These are phyloP conservation scores for Drosophila rubida DNA, from an alignment of 2,888 invertebrate species.

Conservation along the genomic window DNA sequence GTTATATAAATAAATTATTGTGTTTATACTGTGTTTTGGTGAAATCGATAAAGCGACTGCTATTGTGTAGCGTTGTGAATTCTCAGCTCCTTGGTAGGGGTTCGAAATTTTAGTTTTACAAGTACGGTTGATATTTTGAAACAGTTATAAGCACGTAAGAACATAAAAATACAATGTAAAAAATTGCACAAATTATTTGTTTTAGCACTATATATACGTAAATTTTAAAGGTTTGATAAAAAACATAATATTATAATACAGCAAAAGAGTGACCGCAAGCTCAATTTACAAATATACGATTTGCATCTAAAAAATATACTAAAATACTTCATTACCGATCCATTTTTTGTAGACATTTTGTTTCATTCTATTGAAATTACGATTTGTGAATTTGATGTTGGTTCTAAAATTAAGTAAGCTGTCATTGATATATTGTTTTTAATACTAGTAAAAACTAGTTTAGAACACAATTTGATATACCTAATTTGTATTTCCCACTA, in stretches of 20 bases:
- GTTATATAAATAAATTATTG: constrained; percentile 33
- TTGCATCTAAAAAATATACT: background rate
- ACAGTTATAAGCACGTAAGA: constrained; percentile 31
- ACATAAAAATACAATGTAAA: constrained; percentile 26
- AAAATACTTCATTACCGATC: background rate
- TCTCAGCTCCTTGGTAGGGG: constrained; percentile 30
- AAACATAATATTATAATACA: constrained; percentile 52
- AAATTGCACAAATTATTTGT: constrained; percentile 26
- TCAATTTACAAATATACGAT: background rate
- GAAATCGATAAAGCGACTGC: constrained; percentile 40
- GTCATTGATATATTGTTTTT: no score
- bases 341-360: background rate
- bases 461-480: background rate
- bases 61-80: constrained; percentile 34
- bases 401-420: no score
- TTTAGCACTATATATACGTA: constrained; percentile 28
- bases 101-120: constrained; percentile 24
- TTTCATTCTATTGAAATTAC: no score
- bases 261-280: constrained; percentile 15
- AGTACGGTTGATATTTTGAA: constrained; percentile 6
- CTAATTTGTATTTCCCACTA: no score
- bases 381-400: no score
- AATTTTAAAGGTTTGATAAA: constrained; percentile 56
- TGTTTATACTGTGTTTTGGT: constrained; percentile 42
- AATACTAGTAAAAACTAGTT: background rate